Evolutionary conservation across 2,113 vertebrate species (phyloP).

Genomic region (Hydrochoerus hydrochaeris): DNA sequence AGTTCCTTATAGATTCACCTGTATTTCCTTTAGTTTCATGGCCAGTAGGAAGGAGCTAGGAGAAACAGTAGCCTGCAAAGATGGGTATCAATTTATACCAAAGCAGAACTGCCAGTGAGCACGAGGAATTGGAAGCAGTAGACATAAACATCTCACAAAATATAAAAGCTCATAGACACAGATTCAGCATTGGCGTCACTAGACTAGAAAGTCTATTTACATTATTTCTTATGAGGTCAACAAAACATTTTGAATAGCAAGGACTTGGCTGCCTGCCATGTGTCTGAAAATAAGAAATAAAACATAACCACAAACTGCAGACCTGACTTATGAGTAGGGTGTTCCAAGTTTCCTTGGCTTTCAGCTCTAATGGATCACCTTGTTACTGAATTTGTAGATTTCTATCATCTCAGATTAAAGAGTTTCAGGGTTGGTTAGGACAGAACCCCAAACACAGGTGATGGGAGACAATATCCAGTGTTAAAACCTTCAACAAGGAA

Average conservation of each 20-base stretch:
- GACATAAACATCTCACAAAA: constrained; percentile 59
- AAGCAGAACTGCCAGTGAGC: constrained; percentile 47
- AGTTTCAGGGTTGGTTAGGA: background rate
- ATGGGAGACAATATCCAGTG: background rate
- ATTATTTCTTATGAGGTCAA: constrained; percentile 72
- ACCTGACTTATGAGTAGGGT: constrained; percentile 51
- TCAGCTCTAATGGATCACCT: constrained; percentile 47
- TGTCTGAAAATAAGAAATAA: constrained; percentile 71
- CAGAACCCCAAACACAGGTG: constrained; percentile 54
- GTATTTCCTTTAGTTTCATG: background rate
- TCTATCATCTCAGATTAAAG: constrained; percentile 53
- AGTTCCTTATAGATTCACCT: background rate
- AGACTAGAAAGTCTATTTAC: constrained; percentile 74
- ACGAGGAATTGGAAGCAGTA: constrained; percentile 32
- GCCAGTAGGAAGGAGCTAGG: background rate
- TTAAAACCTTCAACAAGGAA: constrained; percentile 28
- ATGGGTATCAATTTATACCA: constrained; percentile 61
- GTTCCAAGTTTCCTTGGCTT: constrained; percentile 66
- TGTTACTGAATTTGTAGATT: constrained; percentile 45
- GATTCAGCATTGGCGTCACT: constrained; percentile 68
- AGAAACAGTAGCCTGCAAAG: constrained; percentile 50
- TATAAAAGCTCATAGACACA: constrained; percentile 22
- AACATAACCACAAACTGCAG: constrained; percentile 62
- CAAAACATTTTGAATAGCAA: constrained; percentile 73
- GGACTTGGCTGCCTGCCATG: constrained; percentile 60